These are phyloP conservation scores for Brotula barbata DNA, from an alignment of 2,797 vertebrate species.

Conservation along the genomic window DNA sequence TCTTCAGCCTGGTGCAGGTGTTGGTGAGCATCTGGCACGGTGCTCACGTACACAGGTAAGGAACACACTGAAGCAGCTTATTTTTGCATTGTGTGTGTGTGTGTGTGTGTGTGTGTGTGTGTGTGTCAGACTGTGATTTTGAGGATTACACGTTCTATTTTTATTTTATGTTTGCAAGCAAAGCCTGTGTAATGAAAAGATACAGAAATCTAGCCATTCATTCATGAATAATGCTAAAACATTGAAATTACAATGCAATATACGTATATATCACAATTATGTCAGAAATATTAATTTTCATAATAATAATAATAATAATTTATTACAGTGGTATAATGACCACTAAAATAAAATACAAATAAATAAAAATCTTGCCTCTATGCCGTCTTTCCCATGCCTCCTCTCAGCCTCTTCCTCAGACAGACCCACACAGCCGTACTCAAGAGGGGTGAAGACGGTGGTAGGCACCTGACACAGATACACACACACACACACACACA, in stretches of 20 bases:
- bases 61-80: constrained; percentile 8
- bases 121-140: constrained; percentile 40
- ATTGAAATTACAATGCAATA: no score
- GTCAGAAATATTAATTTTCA: no score
- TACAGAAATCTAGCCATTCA: no score
- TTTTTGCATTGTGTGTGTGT: no score
- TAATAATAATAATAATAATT: no score
- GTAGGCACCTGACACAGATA: constrained; percentile 85
- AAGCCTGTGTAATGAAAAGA: no score
- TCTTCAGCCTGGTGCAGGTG: constrained; percentile 69
- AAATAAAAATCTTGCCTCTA: constrained; percentile 80
- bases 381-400: constrained; percentile 78
- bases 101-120: constrained; percentile 13
- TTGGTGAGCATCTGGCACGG: constrained; percentile 57
- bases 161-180: no score
- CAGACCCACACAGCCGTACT: constrained; percentile 93
- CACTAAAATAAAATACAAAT: no score
- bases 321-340: no score
- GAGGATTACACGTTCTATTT: constrained; percentile 28
- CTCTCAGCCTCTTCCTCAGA: constrained; percentile 87
- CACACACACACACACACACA: constrained; percentile 28
- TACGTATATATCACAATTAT: no score
- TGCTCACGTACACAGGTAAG: constrained; percentile 23
- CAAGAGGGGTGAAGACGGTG: constrained; percentile 93
- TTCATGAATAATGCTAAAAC: no score